phyloP scores from a whole-genome alignment of 2,888 invertebrate genomes.

The Timema cristinae region DNA sequence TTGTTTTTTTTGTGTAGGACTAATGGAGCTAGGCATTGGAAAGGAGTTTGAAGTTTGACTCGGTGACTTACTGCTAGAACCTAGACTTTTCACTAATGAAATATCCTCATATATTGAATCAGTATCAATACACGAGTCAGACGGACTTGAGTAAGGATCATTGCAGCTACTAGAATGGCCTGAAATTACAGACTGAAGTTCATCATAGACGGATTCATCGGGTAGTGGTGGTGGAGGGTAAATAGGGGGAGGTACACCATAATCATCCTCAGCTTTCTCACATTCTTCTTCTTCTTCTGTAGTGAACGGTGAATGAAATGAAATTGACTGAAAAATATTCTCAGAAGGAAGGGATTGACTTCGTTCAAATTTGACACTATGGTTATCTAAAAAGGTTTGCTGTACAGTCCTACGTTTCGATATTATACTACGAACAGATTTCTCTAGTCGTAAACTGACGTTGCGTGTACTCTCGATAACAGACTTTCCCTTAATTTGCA shows the following conservation, averaged over 20 bases:
- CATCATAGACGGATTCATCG: slow-evolving; percentile 54
- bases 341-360: slow-evolving; percentile 55
- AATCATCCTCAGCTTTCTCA: slow-evolving; percentile 38
- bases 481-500: slow-evolving; percentile 47
- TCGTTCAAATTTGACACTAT: slow-evolving; percentile 39
- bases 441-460: slow-evolving; percentile 49
- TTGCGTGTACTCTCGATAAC: slow-evolving; percentile 61
- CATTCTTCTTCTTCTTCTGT: slow-evolving; percentile 36
- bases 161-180: slow-evolving; percentile 32
- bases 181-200: slow-evolving; percentile 45
- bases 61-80: background rate
- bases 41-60: no score
- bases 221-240: slow-evolving; percentile 58
- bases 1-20: background rate
- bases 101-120: slow-evolving; percentile 15
- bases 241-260: slow-evolving; percentile 52
- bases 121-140: background rate
- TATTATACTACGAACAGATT: slow-evolving; percentile 44
- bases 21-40: no score
- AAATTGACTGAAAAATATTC: slow-evolving; percentile 61
- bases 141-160: background rate
- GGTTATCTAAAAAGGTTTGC: background rate
- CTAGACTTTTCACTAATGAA: slow-evolving; percentile 2
- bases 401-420: slow-evolving; percentile 37
- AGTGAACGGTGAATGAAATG: slow-evolving; percentile 58